Conservation (phyloP, 2,888 invertebrate genomes). For the Machimus atricapillus region DNA sequence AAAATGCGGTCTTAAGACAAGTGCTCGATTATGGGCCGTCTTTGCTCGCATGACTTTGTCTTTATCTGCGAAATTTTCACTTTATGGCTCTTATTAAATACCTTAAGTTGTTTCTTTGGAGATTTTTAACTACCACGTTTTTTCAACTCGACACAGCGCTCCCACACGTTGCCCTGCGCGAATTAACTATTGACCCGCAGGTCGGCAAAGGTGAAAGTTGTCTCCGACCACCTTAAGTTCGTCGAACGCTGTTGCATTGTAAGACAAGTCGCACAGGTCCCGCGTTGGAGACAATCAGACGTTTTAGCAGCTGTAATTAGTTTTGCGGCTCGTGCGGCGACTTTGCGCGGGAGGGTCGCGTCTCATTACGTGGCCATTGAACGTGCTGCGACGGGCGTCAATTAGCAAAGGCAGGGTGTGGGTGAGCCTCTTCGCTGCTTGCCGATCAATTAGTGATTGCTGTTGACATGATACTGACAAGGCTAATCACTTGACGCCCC, state of each 20-base stretch:
- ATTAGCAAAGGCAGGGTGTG: neutral
- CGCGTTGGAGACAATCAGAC: neutral
- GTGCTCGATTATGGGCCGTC: neutral
- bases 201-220: neutral
- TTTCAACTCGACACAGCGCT: neutral
- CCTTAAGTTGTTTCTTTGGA: neutral
- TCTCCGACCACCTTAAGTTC: neutral
- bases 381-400: neutral
- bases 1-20: neutral
- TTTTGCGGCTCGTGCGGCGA: neutral
- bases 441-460: constrained; percentile 2
- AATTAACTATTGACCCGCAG: neutral
- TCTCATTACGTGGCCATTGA: neutral
- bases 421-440: neutral
- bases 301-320: neutral
- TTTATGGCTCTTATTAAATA: neutral
- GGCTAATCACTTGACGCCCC: neutral
- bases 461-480: constrained; percentile 11
- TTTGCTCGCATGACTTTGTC: neutral
- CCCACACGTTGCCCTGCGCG: neutral
- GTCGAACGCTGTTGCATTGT: neutral
- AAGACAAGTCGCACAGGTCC: neutral
- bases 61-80: neutral
- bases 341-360: neutral
- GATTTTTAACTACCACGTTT: neutral